A percentile compares a stretch with the other conserved stretches of the same genome.
These are phyloP conservation scores for Sebastes aleutianus DNA, from an alignment of 2,797 vertebrate genomes.

Conservation along the genomic window DNA sequence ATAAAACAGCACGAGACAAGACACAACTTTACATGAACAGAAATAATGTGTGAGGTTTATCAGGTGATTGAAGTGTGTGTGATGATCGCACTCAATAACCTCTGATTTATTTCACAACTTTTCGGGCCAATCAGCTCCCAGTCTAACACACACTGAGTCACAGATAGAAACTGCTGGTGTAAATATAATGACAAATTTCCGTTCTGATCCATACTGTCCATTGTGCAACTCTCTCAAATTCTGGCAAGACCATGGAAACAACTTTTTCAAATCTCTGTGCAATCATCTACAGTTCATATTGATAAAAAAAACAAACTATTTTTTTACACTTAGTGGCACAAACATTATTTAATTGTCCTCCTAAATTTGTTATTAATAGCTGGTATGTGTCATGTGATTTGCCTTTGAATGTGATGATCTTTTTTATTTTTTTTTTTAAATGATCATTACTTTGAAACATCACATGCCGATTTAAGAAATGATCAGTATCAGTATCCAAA, in stretches of 20 bases:
- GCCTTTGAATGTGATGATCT: too few relatives aligned
- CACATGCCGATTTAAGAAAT: too few relatives aligned
- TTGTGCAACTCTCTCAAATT: not conserved
- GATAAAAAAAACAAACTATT: too few relatives aligned
- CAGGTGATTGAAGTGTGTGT: not conserved
- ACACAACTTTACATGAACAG: not conserved
- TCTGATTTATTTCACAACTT: not conserved
- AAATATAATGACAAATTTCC: not conserved
- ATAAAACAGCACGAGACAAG: not conserved
- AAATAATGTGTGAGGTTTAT: conserved; percentile 2
- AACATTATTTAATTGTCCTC: too few relatives aligned
- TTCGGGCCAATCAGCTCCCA: not conserved
- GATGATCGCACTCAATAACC: not conserved
- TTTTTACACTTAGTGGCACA: too few relatives aligned
- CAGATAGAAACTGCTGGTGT: not conserved
- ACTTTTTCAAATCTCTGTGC: not conserved
- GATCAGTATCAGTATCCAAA: too few relatives aligned
- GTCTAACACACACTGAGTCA: not conserved
- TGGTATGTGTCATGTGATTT: too few relatives aligned
- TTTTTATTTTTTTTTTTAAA: too few relatives aligned
- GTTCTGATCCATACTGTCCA: not conserved
- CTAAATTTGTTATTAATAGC: too few relatives aligned
- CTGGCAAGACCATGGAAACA: not conserved
- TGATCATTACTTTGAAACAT: too few relatives aligned
- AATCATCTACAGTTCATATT: not conserved